Conservation (phyloP, 2,797 vertebrate species). For the Falco novaeseelandiae region DNA sequence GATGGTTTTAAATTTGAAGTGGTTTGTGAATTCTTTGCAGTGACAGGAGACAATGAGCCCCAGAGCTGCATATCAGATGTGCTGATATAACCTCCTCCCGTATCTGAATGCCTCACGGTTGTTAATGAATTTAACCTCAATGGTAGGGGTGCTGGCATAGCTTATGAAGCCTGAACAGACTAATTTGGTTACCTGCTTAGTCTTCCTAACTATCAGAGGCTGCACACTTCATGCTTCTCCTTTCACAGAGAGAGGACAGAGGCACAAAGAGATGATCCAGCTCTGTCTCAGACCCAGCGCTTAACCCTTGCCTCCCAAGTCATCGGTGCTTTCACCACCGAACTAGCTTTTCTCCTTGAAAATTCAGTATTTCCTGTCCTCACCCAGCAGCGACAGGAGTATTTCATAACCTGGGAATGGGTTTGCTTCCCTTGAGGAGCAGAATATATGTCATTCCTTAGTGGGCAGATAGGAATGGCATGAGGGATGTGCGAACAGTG, state of each 20-base stretch:
- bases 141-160: neutral
- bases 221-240: neutral
- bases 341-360: neutral
- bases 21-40: neutral
- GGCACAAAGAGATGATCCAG: neutral
- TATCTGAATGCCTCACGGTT: neutral
- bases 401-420: neutral
- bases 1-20: neutral
- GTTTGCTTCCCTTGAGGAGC: neutral
- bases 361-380: neutral
- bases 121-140: neutral
- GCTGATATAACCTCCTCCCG: neutral
- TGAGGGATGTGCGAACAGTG: neutral
- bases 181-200: neutral
- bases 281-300: accelerated
- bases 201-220: neutral
- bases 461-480: neutral
- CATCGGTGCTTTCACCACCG: neutral
- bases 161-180: neutral
- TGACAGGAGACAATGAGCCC: neutral
- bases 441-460: neutral
- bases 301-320: neutral
- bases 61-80: neutral
- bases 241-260: neutral
- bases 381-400: neutral